Base-by-base conservation (phyloP, 2,113 vertebrate genomes). In the Ailurus styani region DNA sequence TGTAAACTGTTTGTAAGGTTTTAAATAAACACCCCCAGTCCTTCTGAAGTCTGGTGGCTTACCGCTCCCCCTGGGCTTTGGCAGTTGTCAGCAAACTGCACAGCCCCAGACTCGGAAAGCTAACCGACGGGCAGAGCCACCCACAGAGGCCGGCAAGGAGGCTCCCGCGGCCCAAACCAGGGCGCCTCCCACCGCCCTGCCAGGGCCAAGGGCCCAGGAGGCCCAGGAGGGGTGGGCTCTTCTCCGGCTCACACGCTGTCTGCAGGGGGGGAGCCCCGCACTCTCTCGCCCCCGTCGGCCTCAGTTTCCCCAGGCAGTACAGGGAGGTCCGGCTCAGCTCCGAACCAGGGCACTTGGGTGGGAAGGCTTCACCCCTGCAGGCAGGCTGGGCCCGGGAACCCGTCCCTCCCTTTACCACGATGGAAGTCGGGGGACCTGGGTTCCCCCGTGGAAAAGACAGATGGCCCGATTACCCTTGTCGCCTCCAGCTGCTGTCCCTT, bases 1-100 rank as follows among this genome's bases (percentile, higher is more conserved):
- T 90, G 4, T 97, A 96, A 97, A 98, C 95, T 97, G 94, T 98
- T 93, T 98, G 93, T 78, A 90, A 93, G 79, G 73, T 68, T 96
- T 97, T 81, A 97, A 96, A 96, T 92, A 98, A 98, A 98, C 87
- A 95, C 47, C 37, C 68, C 2, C 54, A n/a, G 34, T 21, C 70
- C 91, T 25, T 95, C 95, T 95, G 90, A 96, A 93, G 91, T 73
- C 96, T 73, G 77, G 70, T 62, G 89, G 87, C 42, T 97, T 73
- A 34, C 79, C 31, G 2, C 87, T 66, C 45, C 62, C 42, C 77
- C 21, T 0, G 42, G 90, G 45, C 78, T 62, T 92, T 73, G 87
- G 96, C 88, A 66, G n/a, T 10, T 83, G 90, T 90, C 93, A 87
- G 95, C 47, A 81, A 91, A 87, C 47, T 54, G 42, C 50, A 47